Evolutionary conservation across 2,888 invertebrate species (phyloP), one percentile per base, ranked within the genome.

Genomic region (Ophion slaviceki): DNA sequence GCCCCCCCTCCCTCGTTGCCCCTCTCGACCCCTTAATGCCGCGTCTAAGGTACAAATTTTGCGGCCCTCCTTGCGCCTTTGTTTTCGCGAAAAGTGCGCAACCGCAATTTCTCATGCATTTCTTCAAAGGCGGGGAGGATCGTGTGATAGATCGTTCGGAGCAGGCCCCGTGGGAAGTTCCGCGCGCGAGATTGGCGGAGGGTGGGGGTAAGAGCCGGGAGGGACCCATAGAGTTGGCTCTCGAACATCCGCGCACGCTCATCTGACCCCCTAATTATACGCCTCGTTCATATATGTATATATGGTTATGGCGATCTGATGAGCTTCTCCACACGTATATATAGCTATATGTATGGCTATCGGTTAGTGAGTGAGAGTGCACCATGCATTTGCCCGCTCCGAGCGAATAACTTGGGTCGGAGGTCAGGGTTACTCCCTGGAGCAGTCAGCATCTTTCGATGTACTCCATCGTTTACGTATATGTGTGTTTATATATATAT

Each of bases 251-350:
- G 82, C 80, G 86, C 85, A 84, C 85, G 86, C 87, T 86, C 86
- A 66, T 86, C 88, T 90, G 92, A 92, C 91, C 92, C 92, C 92
- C 92, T 93, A 93, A 93, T 93, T 93, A 93, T 92, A 93, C 91
- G 91, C 91, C 92, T 84, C 80, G 67, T 57, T 40, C 40, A 40
- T 40, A 40, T 40, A 40, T 40, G 77, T 53, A 77, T 71, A 71
- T 71, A 77, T 70, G 70, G 53, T 71, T 77, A 89, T 89, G 91
- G 89, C 90, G 88, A 89, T 89, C 85, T 86, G 64, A 59, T 88
- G 86, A 89, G 90, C 88, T 59, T 76, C 59, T 17, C 36, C 28
- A 72, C n/a, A 62, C 61, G 4, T 32, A 28, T 45, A 47, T 45
- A 64, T 14, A 40, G 17, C 59, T 24, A 53, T 62, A 11, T 53